These are phyloP conservation scores for Aythya baeri DNA, from an alignment of 2,113 vertebrate genomes.

Conservation along the genomic window DNA sequence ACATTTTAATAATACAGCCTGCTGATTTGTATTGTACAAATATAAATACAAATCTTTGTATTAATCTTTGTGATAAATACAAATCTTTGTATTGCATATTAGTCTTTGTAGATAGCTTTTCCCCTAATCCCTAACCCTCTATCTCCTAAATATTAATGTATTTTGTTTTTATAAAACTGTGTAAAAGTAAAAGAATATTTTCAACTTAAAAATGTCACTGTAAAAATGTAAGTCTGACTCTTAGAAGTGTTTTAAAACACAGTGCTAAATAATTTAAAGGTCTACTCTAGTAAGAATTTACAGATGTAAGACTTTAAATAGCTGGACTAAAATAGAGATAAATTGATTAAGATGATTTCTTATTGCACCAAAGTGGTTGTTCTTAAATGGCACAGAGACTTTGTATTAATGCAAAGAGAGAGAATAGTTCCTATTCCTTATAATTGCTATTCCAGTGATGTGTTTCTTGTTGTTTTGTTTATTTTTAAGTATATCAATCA, in stretches of 20 bases:
- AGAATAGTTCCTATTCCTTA: background rate
- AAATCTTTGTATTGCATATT: background rate
- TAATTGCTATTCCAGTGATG: too few relatives aligned
- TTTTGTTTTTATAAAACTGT: background rate
- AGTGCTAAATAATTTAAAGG: background rate
- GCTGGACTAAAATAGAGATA: background rate
- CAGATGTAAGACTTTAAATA: background rate
- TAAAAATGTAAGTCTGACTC: accelerated
- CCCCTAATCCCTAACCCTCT: background rate
- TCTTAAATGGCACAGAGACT: background rate
- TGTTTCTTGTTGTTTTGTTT: background rate
- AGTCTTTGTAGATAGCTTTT: background rate
- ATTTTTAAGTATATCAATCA: background rate
- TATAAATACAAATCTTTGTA: background rate
- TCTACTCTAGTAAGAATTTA: background rate
- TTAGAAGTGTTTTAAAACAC: background rate
- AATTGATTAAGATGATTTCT: background rate
- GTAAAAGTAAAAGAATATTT: background rate
- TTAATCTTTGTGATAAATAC: background rate
- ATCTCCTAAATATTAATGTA: background rate
- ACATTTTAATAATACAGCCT: background rate
- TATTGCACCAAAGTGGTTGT: background rate
- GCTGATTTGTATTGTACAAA: background rate
- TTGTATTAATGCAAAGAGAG: background rate
- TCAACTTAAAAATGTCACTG: background rate